Evolutionary conservation across 2,797 vertebrate species (phyloP).

Genomic region (Thripadectes ignobilis): DNA sequence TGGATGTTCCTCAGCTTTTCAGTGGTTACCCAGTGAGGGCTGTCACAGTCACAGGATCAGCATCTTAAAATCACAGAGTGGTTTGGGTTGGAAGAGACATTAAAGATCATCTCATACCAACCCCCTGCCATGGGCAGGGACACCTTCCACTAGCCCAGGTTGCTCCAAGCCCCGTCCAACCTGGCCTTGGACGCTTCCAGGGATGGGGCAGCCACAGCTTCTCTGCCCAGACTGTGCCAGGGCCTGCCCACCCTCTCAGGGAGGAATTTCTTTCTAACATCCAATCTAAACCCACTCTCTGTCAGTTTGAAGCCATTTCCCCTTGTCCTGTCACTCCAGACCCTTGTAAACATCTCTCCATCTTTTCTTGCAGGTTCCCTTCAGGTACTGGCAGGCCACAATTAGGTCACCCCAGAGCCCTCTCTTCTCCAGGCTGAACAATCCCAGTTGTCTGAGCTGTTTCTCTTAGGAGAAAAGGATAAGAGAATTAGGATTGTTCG

Average conservation of each 20-base stretch:
- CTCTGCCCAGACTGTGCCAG: background rate
- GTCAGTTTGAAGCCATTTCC: rapidly evolving
- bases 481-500: background rate
- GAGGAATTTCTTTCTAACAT: background rate
- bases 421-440: background rate
- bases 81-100: background rate
- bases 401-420: rapidly evolving
- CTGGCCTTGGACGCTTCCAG: background rate
- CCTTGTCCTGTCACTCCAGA: background rate
- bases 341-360: background rate
- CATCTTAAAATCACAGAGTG: background rate
- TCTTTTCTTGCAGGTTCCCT: too few species aligned
- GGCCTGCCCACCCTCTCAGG: background rate
- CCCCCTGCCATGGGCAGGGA: background rate
- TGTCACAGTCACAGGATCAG: background rate
- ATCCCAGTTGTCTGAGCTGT: background rate
- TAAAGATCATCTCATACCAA: background rate
- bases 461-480: background rate
- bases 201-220: background rate
- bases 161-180: rapidly evolving
- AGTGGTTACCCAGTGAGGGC: background rate
- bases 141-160: rapidly evolving
- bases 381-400: background rate
- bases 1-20: rapidly evolving
- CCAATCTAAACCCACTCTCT: background rate